Base-by-base conservation (phyloP, 1,140 invertebrate species). In the Trichogramma pretiosum region DNA sequence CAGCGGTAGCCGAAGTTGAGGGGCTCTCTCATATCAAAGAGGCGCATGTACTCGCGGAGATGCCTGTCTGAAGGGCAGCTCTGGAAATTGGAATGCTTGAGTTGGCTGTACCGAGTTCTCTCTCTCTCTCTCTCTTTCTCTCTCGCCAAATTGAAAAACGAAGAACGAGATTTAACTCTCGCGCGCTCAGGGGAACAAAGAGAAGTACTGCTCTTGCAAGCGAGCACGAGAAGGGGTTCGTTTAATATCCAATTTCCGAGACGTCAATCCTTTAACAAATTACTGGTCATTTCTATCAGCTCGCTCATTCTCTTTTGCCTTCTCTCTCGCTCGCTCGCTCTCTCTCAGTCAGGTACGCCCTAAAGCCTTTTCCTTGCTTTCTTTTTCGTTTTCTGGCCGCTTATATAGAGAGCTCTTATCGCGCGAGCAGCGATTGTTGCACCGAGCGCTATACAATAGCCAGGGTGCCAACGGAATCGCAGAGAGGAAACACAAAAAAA, bases 201-300 rank as follows among this genome's bases (percentile, higher is more conserved):
- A 58, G 42, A 44, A 46, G 43, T 43, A 17, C 37, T 43, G 19
- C 36, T 26, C 33, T 24, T 17, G 14, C 22, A 36, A 26, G 42
- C n/a, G 23, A n/a, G n/a, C 32, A 17, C 14, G 26, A 40, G 43
- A 28, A 18, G 49, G 46, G 50, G 53, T 58, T 61, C 55, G 60
- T 62, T 65, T 65, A 65, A 65, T 63, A 63, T 61, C 59, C 62
- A 65, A 65, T 65, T 65, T 63, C 58, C 61, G 59, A 57, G 57
- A 63, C 55, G 62, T 65, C 63, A 65, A 59, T 64, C 62, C 56
- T 46, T 63, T 59, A 61, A 62, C 62, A 58, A 62, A 64, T 64
- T 64, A 63, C 61, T 47, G 56, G 53, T 59, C 63, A 61, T 59
- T 55, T 62, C 55, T 58, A 54, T 44, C 50, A 46, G 49, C 40